Base-by-base conservation (phyloP, 2,113 vertebrate genomes). In the Lophius piscatorius region DNA sequence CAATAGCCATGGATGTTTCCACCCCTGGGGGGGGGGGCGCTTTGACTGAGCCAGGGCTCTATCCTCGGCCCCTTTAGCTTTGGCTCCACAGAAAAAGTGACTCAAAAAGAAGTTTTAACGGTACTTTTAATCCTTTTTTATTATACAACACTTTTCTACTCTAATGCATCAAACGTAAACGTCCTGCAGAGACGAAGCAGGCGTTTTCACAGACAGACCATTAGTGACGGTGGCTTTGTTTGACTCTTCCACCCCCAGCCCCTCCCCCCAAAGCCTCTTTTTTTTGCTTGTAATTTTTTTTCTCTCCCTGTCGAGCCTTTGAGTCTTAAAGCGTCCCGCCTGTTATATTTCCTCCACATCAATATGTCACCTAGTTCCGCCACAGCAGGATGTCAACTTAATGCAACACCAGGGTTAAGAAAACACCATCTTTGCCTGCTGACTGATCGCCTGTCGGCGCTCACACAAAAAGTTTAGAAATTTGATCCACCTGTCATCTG, bases 401-500 rank as follows among this genome's bases (percentile, higher is more conserved):
- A 86, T 87, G 81, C 84, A 81, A 77, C 72, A 67, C 67, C 29
- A 17, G 80, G 90, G 89, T 90, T 88, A 91, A 90, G 85, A 88
- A 90, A 89, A 89, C 87, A 90, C 50, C 62, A 29, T 76, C 82
- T 39, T 23, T 45, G 54, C 82, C 40, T 1, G 57, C 72, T 86
- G 87, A 89, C 71, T 46, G 87, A 91, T 89, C 13, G 81, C 85
- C 90, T 85, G 87, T 82, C 89, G 51, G 49, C 4, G 58, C 48
- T 50, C 68, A 29, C 78, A 82, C 82, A 80, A 86, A 75, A 90
- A 84, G 89, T 88, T 91, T 88, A 47, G 90, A 90, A 90, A 90
- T 89, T 76, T 88, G 89, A 91, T 88, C 88, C 83, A 80, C 78
- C 83, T 87, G 88, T 90, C 89, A 90, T 87, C 84, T 87, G 1